Conservation (phyloP, 2,797 vertebrate genomes). For the Peromyscus eremicus region DNA sequence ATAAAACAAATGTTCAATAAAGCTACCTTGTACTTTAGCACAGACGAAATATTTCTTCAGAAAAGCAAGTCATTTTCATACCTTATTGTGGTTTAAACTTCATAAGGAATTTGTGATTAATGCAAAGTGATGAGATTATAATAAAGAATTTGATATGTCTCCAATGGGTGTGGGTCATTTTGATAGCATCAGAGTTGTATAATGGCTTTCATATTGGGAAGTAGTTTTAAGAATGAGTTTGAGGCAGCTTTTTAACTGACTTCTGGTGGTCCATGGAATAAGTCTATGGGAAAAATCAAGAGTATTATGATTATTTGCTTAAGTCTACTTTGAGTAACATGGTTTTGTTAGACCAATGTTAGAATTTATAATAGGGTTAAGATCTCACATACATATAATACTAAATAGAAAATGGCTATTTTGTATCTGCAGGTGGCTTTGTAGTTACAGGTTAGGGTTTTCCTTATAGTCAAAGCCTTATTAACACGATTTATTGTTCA, state of each 20-base stretch:
- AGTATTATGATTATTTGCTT: conserved; percentile 33
- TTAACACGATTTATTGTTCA: conserved; percentile 21
- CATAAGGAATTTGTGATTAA: conserved; percentile 30
- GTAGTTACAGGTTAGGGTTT: conserved; percentile 14
- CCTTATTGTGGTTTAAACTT: conserved; percentile 50
- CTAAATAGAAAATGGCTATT: conserved; percentile 27
- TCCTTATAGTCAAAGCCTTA: not conserved
- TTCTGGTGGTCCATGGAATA: conserved; percentile 1
- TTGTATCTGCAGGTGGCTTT: conserved; percentile 16
- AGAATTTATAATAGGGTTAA: conserved; percentile 16
- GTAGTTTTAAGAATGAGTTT: conserved; percentile 13
- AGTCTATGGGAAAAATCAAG: not conserved
- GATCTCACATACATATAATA: conserved; percentile 12
- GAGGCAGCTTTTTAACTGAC: not conserved
- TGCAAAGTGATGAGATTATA: conserved; percentile 20
- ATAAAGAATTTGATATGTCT: conserved; percentile 15
- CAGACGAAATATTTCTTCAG: not conserved
- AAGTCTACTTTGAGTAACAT: conserved; percentile 45
- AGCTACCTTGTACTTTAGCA: conserved; percentile 21
- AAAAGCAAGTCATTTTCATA: not conserved
- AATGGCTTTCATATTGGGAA: not conserved
- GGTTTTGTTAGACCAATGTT: not conserved
- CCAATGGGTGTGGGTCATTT: conserved; percentile 1
- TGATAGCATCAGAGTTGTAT: not conserved
- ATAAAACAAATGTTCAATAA: conserved; percentile 31